Base-by-base conservation (phyloP, 1,140 invertebrate genomes). In the Wasmannia auropunctata region DNA sequence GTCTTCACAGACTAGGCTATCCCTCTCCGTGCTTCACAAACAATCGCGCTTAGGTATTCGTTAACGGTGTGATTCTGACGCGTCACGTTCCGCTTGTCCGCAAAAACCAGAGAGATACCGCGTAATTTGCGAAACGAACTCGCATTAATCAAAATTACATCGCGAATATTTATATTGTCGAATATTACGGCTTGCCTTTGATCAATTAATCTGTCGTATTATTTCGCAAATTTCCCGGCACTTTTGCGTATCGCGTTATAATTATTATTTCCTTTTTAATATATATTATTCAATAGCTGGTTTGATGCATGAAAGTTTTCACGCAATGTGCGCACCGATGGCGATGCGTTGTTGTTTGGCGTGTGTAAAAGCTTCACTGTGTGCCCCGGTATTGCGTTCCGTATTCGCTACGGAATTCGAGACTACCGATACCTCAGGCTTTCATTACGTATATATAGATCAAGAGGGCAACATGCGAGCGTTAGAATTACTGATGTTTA, bases 391-490 rank as follows among this genome's bases (percentile, higher is more conserved):
- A n/a, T n/a, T n/a, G n/a, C n/a, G n/a, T 19, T 80, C 31, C n/a
- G n/a, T 63, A 37, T 74, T 74, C n/a, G 34, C 31, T 34, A 16
- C 22, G 49, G 51, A 56, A 81, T 43, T 58, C 37, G 54, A 70
- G 40, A 81, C 28, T 49, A 49, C 6, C 43, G 34, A 56, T 70
- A 81, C 7, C 34, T 70, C 34, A 25, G 19, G 14, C 25, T 40
- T n/a, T 72, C 37, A 72, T 81, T 19, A 40, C 25, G 3, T 16
- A 37, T 51, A 37, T 51, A 19, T 37, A 22, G 25, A 56, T 40
- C 34, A 43, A 40, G 25, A 70, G 14, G n/a, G 25, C 49, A 28
- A 10, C 34, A 37, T 43, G 16, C 63, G 34, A 69, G 14, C 22
- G 22, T 37, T 28, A n/a, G 62, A 16, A 80, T 69, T 69, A 80